Conservation (phyloP, 2,113 vertebrate genomes). For the Excalfactoria chinensis region DNA sequence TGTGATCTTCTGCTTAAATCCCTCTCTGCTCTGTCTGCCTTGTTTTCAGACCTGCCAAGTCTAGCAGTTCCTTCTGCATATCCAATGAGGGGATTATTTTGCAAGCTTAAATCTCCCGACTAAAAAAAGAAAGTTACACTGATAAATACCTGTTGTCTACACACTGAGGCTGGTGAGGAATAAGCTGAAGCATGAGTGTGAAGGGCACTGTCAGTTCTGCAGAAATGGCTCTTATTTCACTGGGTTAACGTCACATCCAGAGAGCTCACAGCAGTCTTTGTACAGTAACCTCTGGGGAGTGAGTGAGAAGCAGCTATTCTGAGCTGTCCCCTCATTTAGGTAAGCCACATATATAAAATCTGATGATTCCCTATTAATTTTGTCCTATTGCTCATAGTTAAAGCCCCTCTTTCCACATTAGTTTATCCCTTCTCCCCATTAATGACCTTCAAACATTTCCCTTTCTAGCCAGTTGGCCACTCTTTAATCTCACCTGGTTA, state of each 20-base stretch:
- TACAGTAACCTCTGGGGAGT: background rate
- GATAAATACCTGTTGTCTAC: slow-evolving; percentile 35
- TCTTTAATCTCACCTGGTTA: slow-evolving; percentile 45
- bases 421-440: background rate
- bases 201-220: slow-evolving; percentile 32
- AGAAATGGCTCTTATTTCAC: slow-evolving; percentile 38
- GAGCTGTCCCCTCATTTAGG: background rate
- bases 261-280: background rate
- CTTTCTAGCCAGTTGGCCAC: slow-evolving; percentile 4
- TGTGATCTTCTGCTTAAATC: background rate
- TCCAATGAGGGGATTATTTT: slow-evolving; percentile 33
- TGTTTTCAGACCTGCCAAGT: slow-evolving; percentile 23
- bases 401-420: background rate
- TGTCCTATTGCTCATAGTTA: background rate
- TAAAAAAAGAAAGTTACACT: slow-evolving; percentile 15
- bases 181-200: slow-evolving; percentile 12
- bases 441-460: slow-evolving; percentile 10
- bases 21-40: background rate
- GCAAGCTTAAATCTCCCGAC: slow-evolving; percentile 23
- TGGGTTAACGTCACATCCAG: background rate
- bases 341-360: background rate
- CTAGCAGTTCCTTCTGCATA: background rate
- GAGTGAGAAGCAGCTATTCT: background rate
- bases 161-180: background rate
- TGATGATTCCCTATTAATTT: background rate